These are phyloP conservation scores for Neopelma chrysocephalum DNA, from an alignment of 2,797 vertebrate species.

Conservation along the genomic window DNA sequence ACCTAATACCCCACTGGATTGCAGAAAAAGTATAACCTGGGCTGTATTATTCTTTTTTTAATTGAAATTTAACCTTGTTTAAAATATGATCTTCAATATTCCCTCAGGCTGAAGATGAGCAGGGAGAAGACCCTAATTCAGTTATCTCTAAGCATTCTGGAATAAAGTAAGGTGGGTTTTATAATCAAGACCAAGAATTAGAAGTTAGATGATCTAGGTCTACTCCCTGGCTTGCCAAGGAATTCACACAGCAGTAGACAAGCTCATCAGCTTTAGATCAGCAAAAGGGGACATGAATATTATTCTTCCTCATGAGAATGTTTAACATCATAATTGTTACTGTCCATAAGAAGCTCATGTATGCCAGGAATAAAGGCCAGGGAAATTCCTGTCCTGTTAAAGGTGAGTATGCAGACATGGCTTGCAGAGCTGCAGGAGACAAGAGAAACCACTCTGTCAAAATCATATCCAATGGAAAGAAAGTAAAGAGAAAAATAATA, in stretches of 20 bases:
- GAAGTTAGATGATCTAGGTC: neutral
- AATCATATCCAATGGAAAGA: neutral
- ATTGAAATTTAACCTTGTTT: neutral
- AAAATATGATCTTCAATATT: neutral
- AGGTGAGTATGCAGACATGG: neutral
- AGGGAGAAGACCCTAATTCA: neutral
- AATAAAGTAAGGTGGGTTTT: neutral
- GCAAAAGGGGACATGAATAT: neutral
- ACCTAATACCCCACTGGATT: neutral
- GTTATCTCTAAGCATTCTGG: neutral
- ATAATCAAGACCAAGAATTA: neutral
- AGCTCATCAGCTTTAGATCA: neutral
- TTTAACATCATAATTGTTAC: constrained; percentile 23
- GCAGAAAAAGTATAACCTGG: neutral
- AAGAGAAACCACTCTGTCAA: constrained; percentile 1
- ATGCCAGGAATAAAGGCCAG: constrained; percentile 30
- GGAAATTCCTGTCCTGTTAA: constrained; percentile 20
- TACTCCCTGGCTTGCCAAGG: neutral
- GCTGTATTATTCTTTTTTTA: neutral
- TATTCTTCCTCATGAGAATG: neutral
- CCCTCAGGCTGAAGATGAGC: neutral
- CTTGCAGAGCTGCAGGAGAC: neutral
- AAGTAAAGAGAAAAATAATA: neutral
- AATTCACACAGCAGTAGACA: neutral
- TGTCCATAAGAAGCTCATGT: neutral